These are phyloP conservation scores for Esperia sulphurella DNA, from an alignment of 2,888 invertebrate species.

Conservation along the genomic window DNA sequence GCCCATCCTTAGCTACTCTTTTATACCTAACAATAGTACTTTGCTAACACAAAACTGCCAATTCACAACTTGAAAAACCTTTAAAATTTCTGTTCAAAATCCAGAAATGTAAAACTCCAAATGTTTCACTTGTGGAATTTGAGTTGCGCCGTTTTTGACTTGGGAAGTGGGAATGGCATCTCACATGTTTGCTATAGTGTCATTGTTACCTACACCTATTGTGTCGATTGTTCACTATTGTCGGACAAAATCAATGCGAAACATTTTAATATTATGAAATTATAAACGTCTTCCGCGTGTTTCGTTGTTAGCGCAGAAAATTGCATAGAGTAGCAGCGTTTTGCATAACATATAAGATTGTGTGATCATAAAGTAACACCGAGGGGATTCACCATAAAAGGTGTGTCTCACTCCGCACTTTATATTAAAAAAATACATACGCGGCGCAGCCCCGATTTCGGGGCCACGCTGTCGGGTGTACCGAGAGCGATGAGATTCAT, in stretches of 20 bases:
- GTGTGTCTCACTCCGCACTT: no score
- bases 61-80: constrained; percentile 12
- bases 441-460: no score
- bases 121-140: neutral
- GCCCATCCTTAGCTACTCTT: constrained; percentile 75
- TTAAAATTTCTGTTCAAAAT: constrained; percentile 10
- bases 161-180: constrained; percentile 43
- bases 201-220: constrained; percentile 77
- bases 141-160: constrained; percentile 26
- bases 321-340: constrained; percentile 19
- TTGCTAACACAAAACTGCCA: constrained; percentile 56
- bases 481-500: no score
- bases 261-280: constrained; percentile 78
- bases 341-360: no score
- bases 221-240: constrained; percentile 68
- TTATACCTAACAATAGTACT: constrained; percentile 70
- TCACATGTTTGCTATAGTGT: constrained; percentile 75
- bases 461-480: no score
- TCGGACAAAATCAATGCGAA: constrained; percentile 69
- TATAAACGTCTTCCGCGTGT: constrained; percentile 74
- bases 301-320: constrained; percentile 19
- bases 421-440: no score
- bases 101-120: constrained; percentile 1
- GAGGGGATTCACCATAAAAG: no score
- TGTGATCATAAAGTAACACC: no score